A percentile compares a stretch with the other conserved stretches of the same genome.
These are phyloP conservation scores for Xestia rhomboidea DNA, from an alignment of 2,888 invertebrate genomes.

Conservation along the genomic window DNA sequence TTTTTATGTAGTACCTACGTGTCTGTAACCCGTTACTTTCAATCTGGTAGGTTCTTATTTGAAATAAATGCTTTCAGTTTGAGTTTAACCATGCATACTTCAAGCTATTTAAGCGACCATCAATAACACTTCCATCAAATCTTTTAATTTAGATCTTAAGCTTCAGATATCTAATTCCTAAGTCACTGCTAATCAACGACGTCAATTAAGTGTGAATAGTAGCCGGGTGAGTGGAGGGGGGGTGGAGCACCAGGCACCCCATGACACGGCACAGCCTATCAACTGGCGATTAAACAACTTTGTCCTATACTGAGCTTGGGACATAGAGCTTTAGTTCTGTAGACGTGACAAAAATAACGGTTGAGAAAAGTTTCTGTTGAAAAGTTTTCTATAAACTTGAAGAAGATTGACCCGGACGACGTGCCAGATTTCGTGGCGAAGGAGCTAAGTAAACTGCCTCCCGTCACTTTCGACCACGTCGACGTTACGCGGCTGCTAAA, in stretches of 20 bases:
- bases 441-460: too few species aligned
- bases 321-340: slow-evolving; percentile 41
- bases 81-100: neutral
- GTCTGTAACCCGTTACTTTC: neutral
- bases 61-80: too few species aligned
- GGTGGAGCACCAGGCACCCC: slow-evolving; percentile 78
- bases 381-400: neutral
- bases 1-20: neutral
- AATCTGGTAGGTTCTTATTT: neutral
- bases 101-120: neutral
- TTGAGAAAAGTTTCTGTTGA: neutral
- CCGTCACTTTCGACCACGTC: too few species aligned
- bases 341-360: slow-evolving; percentile 30
- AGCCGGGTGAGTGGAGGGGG: slow-evolving; percentile 40
- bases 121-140: neutral
- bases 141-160: slow-evolving; percentile 44
- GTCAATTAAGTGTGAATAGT: slow-evolving; percentile 77
- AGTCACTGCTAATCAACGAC: slow-evolving; percentile 71
- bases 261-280: slow-evolving; percentile 74
- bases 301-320: slow-evolving; percentile 59
- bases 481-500: too few species aligned
- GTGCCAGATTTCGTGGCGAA: too few species aligned
- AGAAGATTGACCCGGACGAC: too few species aligned
- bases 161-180: slow-evolving; percentile 50
- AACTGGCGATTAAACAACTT: slow-evolving; percentile 83